A percentile compares a stretch with the other conserved stretches of the same genome.
phyloP scores from a whole-genome alignment of 2,888 invertebrate species.

The Pilophorus perplexus region DNA sequence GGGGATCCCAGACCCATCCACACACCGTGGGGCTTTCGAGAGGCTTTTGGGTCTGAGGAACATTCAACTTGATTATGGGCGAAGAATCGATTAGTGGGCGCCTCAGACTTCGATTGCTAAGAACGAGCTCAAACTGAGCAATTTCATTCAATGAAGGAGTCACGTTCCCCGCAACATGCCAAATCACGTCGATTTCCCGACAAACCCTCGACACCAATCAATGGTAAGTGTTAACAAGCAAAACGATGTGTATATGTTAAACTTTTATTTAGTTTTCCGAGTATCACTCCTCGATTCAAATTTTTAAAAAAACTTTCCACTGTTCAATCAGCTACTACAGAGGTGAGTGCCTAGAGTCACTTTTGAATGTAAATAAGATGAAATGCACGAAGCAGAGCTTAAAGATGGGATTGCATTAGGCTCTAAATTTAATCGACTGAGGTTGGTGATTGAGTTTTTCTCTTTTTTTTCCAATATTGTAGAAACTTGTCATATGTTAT shows the following conservation, averaged over 20 bases:
- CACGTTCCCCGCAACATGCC: no score
- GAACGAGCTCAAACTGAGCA: no score
- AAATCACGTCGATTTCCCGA: neutral
- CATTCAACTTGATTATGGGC: no score
- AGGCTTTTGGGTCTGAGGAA: no score
- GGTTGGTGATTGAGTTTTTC: constrained; percentile 11
- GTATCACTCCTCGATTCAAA: constrained; percentile 8
- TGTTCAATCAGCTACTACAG: constrained; percentile 17
- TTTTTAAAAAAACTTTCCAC: neutral
- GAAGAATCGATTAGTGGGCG: no score
- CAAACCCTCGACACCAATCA: neutral
- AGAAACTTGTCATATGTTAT: constrained; percentile 23
- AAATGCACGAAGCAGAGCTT: constrained; percentile 15
- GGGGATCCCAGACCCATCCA: no score
- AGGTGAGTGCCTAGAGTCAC: constrained; percentile 30
- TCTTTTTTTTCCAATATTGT: constrained; percentile 10
- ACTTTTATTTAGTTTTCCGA: constrained; percentile 17
- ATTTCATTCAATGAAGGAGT: no score
- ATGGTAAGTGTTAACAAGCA: constrained; percentile 3
- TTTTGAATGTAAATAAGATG: constrained; percentile 21
- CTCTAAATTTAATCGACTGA: constrained; percentile 26
- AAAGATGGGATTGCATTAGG: constrained; percentile 26
- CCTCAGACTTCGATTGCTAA: no score
- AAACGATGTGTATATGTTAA: constrained; percentile 4
- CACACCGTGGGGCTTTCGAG: no score